phyloP scores from a whole-genome alignment of 2,113 vertebrate species.

The Puntigrus tetrazona region DNA sequence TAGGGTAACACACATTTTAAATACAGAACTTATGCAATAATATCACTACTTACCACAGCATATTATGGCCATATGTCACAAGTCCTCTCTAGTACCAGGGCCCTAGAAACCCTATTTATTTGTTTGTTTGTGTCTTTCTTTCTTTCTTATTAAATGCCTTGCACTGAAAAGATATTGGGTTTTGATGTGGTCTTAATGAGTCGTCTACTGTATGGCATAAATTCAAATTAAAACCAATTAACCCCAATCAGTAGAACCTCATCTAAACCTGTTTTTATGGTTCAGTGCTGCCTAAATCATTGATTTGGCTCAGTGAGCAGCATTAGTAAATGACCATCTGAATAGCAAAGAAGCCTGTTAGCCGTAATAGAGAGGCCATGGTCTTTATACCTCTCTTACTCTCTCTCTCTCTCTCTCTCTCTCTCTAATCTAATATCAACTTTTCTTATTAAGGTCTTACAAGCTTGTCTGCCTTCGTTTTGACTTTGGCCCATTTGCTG shows the following conservation, averaged over 20 bases:
- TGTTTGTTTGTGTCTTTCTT: neutral
- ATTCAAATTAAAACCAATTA: conserved; percentile 99
- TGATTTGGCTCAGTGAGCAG: conserved; percentile 91
- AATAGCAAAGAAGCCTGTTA: conserved; percentile 81
- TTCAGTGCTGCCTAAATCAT: conserved; percentile 86
- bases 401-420: conserved; percentile 65
- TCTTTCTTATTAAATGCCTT: conserved; percentile 75
- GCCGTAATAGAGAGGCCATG: conserved; percentile 76
- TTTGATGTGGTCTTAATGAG: conserved; percentile 82
- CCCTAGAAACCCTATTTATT: neutral
- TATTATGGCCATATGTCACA: too few species aligned
- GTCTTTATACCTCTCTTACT: conserved; percentile 72
- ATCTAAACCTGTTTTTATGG: conserved; percentile 86
- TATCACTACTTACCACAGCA: too few species aligned
- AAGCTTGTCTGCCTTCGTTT: conserved; percentile 72
- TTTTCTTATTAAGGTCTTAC: conserved; percentile 73
- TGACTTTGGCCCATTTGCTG: conserved; percentile 74
- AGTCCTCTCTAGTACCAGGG: too few species aligned
- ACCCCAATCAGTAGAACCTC: conserved; percentile 94
- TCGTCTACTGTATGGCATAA: conserved; percentile 88
- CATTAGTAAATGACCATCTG: conserved; percentile 88
- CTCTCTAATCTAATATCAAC: conserved; percentile 69
- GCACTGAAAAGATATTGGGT: conserved; percentile 77
- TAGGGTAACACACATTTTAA: too few species aligned
- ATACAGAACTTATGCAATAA: too few species aligned